Conservation (phyloP, 2,113 vertebrate genomes). For the Aptenodytes forsteri region DNA sequence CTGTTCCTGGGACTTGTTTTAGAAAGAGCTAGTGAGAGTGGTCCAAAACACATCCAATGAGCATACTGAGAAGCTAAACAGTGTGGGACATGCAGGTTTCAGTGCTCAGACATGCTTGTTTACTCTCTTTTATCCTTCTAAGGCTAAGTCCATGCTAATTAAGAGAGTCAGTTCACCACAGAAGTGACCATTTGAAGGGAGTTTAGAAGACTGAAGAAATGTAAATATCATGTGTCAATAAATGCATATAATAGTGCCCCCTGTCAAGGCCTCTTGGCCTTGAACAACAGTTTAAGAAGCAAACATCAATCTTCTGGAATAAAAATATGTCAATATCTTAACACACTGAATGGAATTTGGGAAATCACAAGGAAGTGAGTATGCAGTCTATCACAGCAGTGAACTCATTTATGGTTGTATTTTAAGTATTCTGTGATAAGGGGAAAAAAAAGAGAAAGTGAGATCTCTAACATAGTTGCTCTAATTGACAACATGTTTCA, state of each 20-base stretch:
- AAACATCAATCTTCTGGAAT: neutral
- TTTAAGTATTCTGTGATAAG: neutral
- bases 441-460: accelerated
- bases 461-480: neutral
- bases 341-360: neutral
- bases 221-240: neutral
- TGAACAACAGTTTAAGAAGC: neutral
- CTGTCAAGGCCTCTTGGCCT: neutral
- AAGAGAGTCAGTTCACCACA: neutral
- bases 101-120: neutral
- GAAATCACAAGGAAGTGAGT: neutral
- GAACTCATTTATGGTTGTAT: neutral
- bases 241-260: neutral
- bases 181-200: neutral
- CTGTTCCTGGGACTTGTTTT: neutral
- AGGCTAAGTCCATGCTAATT: neutral
- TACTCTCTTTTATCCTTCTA: neutral
- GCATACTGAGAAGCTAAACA: neutral
- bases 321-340: neutral
- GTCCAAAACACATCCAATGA: neutral
- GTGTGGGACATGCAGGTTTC: neutral
- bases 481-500: neutral
- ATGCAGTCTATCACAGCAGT: neutral
- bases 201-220: neutral
- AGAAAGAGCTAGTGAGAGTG: neutral